These are phyloP conservation scores for Bergia sp. DNA, from an alignment of 92 coral and sea anemone species.

Conservation along the genomic window DNA sequence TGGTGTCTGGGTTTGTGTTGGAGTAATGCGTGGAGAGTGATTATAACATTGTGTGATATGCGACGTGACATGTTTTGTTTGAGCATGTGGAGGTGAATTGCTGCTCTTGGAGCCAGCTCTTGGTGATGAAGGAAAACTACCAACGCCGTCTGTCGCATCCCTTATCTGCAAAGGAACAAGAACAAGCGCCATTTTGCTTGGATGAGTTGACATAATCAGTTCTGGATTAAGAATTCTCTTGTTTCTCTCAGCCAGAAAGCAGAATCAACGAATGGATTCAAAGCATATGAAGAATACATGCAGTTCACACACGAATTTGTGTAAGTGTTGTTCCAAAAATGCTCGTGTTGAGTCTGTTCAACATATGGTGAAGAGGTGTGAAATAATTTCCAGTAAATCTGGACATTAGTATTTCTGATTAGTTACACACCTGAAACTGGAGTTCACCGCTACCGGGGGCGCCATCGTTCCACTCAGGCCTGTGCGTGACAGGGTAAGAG, in stretches of 20 bases:
- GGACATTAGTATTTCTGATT: neutral
- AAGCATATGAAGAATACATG: no score
- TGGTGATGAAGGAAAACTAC: neutral
- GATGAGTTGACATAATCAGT: neutral
- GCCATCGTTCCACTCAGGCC: neutral
- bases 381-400: neutral
- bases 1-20: neutral
- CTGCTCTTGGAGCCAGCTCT: neutral
- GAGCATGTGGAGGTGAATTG: neutral
- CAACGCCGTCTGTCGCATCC: slow-evolving; percentile 3
- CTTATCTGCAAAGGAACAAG: neutral
- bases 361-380: neutral
- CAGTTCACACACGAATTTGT: no score
- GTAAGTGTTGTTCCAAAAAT: no score
- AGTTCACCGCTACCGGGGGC: neutral
- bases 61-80: neutral
- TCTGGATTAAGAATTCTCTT: neutral
- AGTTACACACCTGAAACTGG: slow-evolving; percentile 2
- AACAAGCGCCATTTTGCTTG: neutral
- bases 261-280: no score
- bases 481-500: slow-evolving; percentile 9
- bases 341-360: no score
- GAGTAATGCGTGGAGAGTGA: neutral
- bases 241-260: no score
- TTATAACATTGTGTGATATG: neutral